Conservation (phyloP, 2,797 vertebrate genomes). For the Sternotherus odoratus region DNA sequence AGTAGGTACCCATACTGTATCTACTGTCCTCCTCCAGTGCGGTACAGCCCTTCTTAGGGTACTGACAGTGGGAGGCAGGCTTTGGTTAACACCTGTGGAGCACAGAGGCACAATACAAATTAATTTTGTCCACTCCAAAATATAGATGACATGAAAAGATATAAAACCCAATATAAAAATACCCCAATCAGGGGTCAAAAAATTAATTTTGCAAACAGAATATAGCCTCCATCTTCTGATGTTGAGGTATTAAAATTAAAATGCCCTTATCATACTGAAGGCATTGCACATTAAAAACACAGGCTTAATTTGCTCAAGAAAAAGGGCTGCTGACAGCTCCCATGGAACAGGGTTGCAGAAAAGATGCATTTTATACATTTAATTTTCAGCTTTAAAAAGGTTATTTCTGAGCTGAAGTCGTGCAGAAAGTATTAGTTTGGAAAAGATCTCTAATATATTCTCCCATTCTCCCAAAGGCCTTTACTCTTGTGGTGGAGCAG, state of each 20-base stretch:
- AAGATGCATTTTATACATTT: neutral
- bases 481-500: neutral
- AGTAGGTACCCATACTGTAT: neutral
- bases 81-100: constrained; percentile 41
- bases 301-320: rapidly evolving
- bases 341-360: neutral
- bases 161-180: neutral
- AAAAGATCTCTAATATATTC: neutral
- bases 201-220: neutral
- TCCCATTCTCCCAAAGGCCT: neutral
- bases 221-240: too few species aligned
- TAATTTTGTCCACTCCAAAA: constrained; percentile 22
- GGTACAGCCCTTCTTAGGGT: neutral
- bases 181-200: neutral
- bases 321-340: neutral
- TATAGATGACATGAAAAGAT: neutral
- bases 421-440: neutral
- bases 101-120: neutral
- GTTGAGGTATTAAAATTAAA: neutral
- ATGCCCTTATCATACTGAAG: neutral
- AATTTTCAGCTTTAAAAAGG: neutral
- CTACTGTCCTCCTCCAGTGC: neutral
- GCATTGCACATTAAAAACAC: rapidly evolving
- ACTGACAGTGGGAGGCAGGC: neutral
- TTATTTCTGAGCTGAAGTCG: neutral